These are phyloP conservation scores for Saccostrea cuccullata DNA, from an alignment of 1,140 invertebrate species.

Conservation along the genomic window DNA sequence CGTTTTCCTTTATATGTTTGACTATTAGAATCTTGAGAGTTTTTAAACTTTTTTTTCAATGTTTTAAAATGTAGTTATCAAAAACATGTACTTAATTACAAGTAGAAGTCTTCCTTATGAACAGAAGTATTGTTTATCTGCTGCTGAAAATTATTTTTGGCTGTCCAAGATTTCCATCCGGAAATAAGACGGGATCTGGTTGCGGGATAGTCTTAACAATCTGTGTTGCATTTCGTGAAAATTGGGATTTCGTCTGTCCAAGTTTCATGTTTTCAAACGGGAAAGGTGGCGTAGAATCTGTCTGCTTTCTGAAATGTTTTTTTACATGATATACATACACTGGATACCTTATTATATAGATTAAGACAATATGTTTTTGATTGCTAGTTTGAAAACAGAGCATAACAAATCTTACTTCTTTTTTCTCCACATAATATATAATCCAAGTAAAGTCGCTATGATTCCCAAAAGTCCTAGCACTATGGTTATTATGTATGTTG, in stretches of 20 bases:
- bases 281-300: background rate
- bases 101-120: too few relatives aligned
- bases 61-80: too few relatives aligned
- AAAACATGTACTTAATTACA: too few relatives aligned
- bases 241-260: background rate
- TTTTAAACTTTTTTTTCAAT: too few relatives aligned
- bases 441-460: background rate
- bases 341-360: background rate
- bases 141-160: background rate
- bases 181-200: background rate
- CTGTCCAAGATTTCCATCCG: background rate
- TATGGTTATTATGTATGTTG: background rate
- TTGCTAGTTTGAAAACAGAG: background rate
- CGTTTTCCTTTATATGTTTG: too few relatives aligned
- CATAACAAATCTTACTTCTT: background rate
- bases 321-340: background rate
- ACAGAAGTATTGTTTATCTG: too few relatives aligned
- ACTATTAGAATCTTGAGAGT: too few relatives aligned
- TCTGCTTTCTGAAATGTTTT: background rate
- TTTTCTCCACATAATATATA: background rate
- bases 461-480: background rate
- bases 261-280: constrained; percentile 4
- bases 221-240: background rate
- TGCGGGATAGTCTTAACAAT: background rate
- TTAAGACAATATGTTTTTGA: background rate